These are phyloP conservation scores for Heteromurus nitidus DNA, from an alignment of 2,888 invertebrate genomes.

Conservation along the genomic window DNA sequence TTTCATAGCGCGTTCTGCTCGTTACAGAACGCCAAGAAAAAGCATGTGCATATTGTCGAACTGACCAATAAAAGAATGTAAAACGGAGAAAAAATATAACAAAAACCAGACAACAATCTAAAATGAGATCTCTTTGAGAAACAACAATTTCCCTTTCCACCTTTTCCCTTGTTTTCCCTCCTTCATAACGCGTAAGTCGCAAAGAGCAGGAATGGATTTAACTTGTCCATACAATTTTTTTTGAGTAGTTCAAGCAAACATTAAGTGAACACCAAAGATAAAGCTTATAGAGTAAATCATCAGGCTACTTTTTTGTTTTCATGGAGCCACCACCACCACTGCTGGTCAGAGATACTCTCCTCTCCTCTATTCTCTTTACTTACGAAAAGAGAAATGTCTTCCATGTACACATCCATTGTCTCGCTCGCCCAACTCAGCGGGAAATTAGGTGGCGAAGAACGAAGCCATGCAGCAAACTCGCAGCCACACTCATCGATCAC, in stretches of 20 bases:
- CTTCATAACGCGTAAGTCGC: background rate
- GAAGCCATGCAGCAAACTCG: background rate
- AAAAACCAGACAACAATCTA: slow-evolving; percentile 14
- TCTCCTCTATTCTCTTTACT: background rate
- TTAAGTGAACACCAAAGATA: background rate
- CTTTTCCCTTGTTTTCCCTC: background rate
- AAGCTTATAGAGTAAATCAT: background rate
- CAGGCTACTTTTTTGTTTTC: slow-evolving; percentile 31
- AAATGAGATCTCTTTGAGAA: slow-evolving; percentile 28
- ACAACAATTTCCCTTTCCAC: slow-evolving; percentile 9
- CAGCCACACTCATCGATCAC: slow-evolving; percentile 46
- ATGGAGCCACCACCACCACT: background rate
- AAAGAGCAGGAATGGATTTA: slow-evolving; percentile 29
- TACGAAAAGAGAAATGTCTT: too few relatives aligned
- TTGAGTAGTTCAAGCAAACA: slow-evolving; percentile 18
- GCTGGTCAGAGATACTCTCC: background rate
- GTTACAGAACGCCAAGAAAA: too few relatives aligned
- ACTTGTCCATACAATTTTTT: slow-evolving; percentile 34
- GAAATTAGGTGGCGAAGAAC: slow-evolving; percentile 14
- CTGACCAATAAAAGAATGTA: slow-evolving; percentile 3
- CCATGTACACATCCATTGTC: too few relatives aligned
- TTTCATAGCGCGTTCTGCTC: too few relatives aligned
- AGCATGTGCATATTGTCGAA: too few relatives aligned
- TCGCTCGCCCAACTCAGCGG: background rate
- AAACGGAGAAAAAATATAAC: slow-evolving; percentile 5